Evolutionary conservation across 23 tunicate species (phyloP).

Genomic region (Styela plicata): DNA sequence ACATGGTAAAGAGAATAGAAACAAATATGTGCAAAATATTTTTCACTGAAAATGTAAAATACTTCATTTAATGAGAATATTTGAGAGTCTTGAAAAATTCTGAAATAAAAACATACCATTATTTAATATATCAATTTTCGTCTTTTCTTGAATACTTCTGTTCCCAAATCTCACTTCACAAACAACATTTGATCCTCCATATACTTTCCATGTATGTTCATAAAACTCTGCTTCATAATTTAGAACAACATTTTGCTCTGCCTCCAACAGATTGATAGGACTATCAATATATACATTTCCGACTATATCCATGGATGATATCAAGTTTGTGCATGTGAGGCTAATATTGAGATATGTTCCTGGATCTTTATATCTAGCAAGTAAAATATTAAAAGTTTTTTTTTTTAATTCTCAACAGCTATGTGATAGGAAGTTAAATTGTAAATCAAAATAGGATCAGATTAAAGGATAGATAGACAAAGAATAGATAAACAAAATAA

Average conservation of each 20-base stretch:
- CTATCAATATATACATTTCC: constrained; percentile 25
- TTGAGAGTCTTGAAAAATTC: too few relatives aligned
- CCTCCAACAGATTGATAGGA: constrained; percentile 12
- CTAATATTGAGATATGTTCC: constrained; percentile 25
- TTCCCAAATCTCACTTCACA: constrained; percentile 53
- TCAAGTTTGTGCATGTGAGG: constrained; percentile 28
- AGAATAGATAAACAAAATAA: too few relatives aligned
- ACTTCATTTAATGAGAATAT: too few relatives aligned
- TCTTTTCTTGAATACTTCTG: constrained; percentile 15
- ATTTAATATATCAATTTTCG: neutral
- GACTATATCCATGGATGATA: neutral
- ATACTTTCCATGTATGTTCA: constrained; percentile 44
- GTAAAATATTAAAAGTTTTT: too few relatives aligned
- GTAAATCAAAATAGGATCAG: too few relatives aligned
- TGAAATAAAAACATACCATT: neutral
- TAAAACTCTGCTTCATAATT: constrained; percentile 26
- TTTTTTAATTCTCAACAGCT: neutral
- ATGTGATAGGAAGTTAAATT: too few relatives aligned
- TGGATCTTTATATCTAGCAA: constrained; percentile 26
- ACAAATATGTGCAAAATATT: too few relatives aligned
- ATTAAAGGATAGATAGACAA: too few relatives aligned
- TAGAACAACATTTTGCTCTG: constrained; percentile 31
- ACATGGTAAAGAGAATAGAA: too few relatives aligned
- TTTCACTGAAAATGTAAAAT: too few relatives aligned
- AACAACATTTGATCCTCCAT: constrained; percentile 42